Conservation (phyloP, 2,797 vertebrate genomes). For the Onychomys arenicola region DNA sequence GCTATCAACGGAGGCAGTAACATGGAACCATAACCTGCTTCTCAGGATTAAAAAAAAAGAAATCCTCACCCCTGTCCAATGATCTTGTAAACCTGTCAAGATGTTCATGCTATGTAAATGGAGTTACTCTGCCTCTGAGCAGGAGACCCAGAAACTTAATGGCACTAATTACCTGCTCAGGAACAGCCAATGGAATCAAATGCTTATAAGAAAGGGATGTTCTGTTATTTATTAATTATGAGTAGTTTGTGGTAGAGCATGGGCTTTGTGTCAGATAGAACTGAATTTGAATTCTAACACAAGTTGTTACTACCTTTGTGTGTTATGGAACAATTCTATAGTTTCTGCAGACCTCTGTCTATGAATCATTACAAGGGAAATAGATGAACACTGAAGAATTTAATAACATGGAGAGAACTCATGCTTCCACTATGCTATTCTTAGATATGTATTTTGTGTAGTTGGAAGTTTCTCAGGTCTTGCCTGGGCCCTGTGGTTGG, state of each 20-base stretch:
- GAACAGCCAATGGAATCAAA: not conserved
- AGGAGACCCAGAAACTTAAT: not conserved
- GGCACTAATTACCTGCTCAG: not conserved
- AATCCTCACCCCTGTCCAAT: not conserved
- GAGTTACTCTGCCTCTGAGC: not conserved
- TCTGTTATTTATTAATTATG: not conserved
- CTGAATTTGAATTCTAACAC: not conserved
- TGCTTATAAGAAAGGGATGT: accelerated
- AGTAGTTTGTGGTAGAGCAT: accelerated
- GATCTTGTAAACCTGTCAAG: not conserved
- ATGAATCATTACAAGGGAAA: not conserved
- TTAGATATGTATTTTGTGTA: not conserved
- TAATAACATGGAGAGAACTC: not conserved
- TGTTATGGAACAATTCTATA: not conserved
- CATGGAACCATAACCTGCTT: not conserved
- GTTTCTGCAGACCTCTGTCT: not conserved
- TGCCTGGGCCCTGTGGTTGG: too few species aligned
- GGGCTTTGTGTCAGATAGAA: not conserved
- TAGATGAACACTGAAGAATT: not conserved
- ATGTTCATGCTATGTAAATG: accelerated
- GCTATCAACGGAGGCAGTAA: not conserved
- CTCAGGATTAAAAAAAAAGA: not conserved
- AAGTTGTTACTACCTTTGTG: too few species aligned
- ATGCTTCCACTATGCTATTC: accelerated
- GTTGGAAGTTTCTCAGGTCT: too few species aligned